A percentile compares a stretch with the other conserved stretches of the same genome.
Evolutionary conservation across 1,140 invertebrate genomes (phyloP).

Genomic region (Drosophila bocqueti): DNA sequence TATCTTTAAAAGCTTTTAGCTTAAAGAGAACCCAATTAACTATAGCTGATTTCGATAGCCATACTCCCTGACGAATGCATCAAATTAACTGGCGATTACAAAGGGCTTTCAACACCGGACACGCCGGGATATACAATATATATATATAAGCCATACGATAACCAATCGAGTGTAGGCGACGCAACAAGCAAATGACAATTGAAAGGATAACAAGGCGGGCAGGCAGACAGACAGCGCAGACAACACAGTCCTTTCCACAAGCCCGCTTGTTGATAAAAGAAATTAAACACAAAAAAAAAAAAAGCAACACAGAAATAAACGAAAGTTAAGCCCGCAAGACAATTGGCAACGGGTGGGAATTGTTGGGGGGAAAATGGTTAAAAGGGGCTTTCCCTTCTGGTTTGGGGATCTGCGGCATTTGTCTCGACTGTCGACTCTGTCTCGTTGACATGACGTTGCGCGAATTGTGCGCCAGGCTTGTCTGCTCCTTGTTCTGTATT

Average conservation of each 20-base stretch:
- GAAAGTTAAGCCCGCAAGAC: slow-evolving; percentile 76
- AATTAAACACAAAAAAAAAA: slow-evolving; percentile 67
- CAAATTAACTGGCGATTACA: slow-evolving; percentile 74
- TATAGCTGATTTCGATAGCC: not conserved
- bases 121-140: slow-evolving; percentile 1
- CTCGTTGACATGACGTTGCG: slow-evolving; percentile 80
- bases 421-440: slow-evolving; percentile 68
- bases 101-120: slow-evolving; percentile 49
- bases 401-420: slow-evolving; percentile 61
- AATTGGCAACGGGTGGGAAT: slow-evolving; percentile 58
- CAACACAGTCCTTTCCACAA: slow-evolving; percentile 29
- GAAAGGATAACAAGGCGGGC: slow-evolving; percentile 67
- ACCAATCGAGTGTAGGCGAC: slow-evolving; percentile 43
- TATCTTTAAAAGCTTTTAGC: not conserved
- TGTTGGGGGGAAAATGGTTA: slow-evolving; percentile 8
- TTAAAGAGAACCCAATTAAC: slow-evolving; percentile 3
- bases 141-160: slow-evolving; percentile 25
- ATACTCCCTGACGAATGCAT: slow-evolving; percentile 18
- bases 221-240: slow-evolving; percentile 26
- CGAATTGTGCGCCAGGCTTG: slow-evolving; percentile 76
- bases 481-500: slow-evolving; percentile 46
- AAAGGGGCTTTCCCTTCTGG: slow-evolving; percentile 9
- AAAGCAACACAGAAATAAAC: slow-evolving; percentile 45
- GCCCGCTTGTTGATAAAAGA: slow-evolving; percentile 73
- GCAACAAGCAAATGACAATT: slow-evolving; percentile 80